phyloP scores from a whole-genome alignment of 2,797 vertebrate genomes.

The Tolypeutes matacus region DNA sequence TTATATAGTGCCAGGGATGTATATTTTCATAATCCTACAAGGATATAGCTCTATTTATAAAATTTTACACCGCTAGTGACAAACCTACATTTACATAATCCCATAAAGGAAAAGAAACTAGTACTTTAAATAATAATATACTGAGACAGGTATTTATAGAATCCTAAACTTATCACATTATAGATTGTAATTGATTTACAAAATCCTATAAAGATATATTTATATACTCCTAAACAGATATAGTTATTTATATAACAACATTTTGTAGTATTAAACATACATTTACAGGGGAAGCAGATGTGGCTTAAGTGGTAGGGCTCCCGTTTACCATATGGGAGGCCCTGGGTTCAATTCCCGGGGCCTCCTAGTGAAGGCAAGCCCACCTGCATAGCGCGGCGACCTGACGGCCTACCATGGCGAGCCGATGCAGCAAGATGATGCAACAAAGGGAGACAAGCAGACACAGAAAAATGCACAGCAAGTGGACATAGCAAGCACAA shows the following conservation, averaged over 20 bases:
- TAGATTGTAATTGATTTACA: not conserved
- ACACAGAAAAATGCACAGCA: too few species aligned
- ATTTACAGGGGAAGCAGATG: too few species aligned
- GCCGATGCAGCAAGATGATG: too few species aligned
- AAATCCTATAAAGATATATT: constrained; percentile 4
- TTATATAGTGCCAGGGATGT: not conserved
- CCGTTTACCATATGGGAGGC: too few species aligned
- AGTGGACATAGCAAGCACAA: too few species aligned
- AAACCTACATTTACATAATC: not conserved
- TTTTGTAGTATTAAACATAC: not conserved
- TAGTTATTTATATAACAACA: not conserved
- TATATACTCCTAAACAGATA: not conserved
- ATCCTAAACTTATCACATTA: not conserved
- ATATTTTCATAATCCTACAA: not conserved
- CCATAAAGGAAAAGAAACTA: not conserved
- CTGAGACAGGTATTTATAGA: not conserved
- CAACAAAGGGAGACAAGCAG: too few species aligned
- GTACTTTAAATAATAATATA: not conserved
- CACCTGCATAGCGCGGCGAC: too few species aligned
- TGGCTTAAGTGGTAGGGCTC: too few species aligned
- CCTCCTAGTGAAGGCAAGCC: too few species aligned
- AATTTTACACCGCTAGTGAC: not conserved
- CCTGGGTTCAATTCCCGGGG: too few species aligned
- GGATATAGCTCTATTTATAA: not conserved
- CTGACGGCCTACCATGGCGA: too few species aligned